Conservation (phyloP, 2,888 invertebrate genomes). For the Cheilosia impressa region DNA sequence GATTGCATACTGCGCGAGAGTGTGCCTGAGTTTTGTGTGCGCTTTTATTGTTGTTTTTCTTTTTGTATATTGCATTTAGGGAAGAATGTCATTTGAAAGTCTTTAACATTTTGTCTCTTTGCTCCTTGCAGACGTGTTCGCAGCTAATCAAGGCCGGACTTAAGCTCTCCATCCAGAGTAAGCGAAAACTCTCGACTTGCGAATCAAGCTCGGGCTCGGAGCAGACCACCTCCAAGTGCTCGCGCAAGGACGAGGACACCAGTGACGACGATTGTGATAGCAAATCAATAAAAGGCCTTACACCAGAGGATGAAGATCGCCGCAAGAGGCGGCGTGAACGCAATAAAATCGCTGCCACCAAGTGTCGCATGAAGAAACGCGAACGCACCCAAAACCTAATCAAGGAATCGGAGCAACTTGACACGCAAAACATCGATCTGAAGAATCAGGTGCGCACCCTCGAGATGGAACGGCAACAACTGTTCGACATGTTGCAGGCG, state of each 20-base stretch:
- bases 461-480: conserved; percentile 90
- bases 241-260: conserved; percentile 82
- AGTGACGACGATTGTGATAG: conserved; percentile 85
- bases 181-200: conserved; percentile 90
- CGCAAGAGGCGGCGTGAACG: conserved; percentile 93
- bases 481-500: conserved; percentile 91
- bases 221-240: conserved; percentile 83
- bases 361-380: conserved; percentile 96
- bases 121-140: conserved; percentile 89
- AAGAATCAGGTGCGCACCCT: conserved; percentile 93
- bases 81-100: conserved; percentile 49
- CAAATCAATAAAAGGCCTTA: conserved; percentile 86
- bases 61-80: conserved; percentile 4
- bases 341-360: conserved; percentile 97
- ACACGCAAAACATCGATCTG: conserved; percentile 92
- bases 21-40: conserved; percentile 32
- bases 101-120: conserved; percentile 1
- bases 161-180: conserved; percentile 95
- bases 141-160: conserved; percentile 95
- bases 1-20: conserved; percentile 45
- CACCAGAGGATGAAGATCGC: conserved; percentile 96
- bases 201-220: conserved; percentile 85
- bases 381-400: conserved; percentile 94
- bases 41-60: conserved; percentile 29
- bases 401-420: conserved; percentile 93